A percentile compares a stretch with the other conserved stretches of the same genome.
phyloP scores from a whole-genome alignment of 2,797 vertebrate genomes.

The Tinamus major region DNA sequence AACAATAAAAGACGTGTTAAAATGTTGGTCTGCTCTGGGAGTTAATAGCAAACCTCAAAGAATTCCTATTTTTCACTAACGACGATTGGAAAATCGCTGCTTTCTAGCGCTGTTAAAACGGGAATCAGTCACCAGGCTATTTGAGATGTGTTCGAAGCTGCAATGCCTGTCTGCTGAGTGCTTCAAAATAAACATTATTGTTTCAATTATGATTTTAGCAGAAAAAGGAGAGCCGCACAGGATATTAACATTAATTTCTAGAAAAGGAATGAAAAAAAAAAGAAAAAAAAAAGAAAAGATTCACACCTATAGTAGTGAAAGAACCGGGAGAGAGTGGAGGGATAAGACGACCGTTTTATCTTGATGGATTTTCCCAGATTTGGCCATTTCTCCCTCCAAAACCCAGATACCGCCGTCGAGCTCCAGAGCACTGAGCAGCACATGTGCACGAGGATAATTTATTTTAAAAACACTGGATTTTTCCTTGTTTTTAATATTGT shows the following conservation, averaged over 20 bases:
- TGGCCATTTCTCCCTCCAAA: background rate
- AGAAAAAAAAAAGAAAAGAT: background rate
- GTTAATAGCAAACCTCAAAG: background rate
- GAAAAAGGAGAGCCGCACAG: background rate
- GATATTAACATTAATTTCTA: background rate
- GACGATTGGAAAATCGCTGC: background rate
- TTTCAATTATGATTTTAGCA: background rate
- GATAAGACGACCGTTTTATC: background rate
- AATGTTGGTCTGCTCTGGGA: background rate
- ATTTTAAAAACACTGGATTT: rapidly evolving
- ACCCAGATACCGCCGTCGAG: background rate
- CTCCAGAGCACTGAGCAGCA: rapidly evolving
- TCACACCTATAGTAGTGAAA: background rate
- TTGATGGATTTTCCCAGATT: rapidly evolving
- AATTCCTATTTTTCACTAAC: background rate
- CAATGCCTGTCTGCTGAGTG: background rate
- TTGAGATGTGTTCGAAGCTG: background rate
- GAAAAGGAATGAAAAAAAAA: rapidly evolving
- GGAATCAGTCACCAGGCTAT: background rate
- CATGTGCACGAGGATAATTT: rapidly evolving
- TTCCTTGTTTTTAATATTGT: no score
- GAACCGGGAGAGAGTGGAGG: rapidly evolving
- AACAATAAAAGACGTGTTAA: background rate
- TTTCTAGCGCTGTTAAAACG: background rate
- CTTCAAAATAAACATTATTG: background rate